These are phyloP conservation scores for Chrysolina oricalcia DNA, from an alignment of 2,888 invertebrate genomes.

Conservation along the genomic window DNA sequence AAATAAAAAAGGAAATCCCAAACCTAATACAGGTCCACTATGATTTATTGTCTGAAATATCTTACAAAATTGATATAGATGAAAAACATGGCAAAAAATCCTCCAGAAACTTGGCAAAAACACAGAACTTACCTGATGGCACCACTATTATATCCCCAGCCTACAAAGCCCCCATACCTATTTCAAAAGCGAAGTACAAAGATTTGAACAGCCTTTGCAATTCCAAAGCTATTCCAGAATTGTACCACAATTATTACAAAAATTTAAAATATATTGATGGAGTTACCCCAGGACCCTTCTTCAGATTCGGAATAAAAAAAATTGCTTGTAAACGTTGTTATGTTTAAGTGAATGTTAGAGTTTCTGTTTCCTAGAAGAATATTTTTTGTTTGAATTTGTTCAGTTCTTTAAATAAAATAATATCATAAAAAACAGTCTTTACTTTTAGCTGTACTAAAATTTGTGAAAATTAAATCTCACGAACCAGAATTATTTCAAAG, in stretches of 20 bases:
- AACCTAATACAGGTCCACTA: slow-evolving; percentile 16
- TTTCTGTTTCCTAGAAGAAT: slow-evolving; percentile 7
- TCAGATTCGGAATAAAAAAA: background rate
- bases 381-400: slow-evolving; percentile 4
- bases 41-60: slow-evolving; percentile 19
- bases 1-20: slow-evolving; percentile 7
- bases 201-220: slow-evolving; percentile 22
- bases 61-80: background rate
- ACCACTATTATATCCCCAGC: slow-evolving; percentile 9
- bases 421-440: slow-evolving; percentile 6
- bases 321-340: background rate
- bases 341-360: slow-evolving; percentile 5
- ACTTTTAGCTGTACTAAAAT: slow-evolving; percentile 1
- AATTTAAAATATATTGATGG: slow-evolving; percentile 14
- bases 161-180: slow-evolving; percentile 9
- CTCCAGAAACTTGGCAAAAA: background rate
- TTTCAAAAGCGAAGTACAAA: slow-evolving; percentile 18
- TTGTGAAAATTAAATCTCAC: slow-evolving; percentile 10
- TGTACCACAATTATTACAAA: slow-evolving; percentile 11
- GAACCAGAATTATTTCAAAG: slow-evolving; percentile 13
- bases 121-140: background rate
- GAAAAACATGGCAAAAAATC: slow-evolving; percentile 3
- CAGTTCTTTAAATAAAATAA: slow-evolving; percentile 2
- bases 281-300: slow-evolving; percentile 10
- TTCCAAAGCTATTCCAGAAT: slow-evolving; percentile 14